Conservation (phyloP, 2,888 invertebrate genomes). For the Operophtera brumata region DNA sequence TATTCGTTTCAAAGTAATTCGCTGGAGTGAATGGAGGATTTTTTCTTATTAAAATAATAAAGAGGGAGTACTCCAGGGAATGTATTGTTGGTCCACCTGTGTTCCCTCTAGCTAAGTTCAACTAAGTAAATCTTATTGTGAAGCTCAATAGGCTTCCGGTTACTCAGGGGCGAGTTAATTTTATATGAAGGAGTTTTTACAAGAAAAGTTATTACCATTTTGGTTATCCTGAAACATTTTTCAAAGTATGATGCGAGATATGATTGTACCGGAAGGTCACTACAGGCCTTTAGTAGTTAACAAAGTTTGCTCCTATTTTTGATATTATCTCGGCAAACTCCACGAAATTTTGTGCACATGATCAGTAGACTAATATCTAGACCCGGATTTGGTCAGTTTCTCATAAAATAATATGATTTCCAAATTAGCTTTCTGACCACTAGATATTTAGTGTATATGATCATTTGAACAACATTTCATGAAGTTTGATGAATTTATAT, state of each 20-base stretch:
- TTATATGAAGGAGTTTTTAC: slow-evolving; percentile 58
- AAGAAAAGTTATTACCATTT: background rate
- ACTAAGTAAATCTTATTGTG: slow-evolving; percentile 73
- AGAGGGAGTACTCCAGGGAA: slow-evolving; percentile 44
- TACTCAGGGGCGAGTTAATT: slow-evolving; percentile 64
- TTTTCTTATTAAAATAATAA: slow-evolving; percentile 77
- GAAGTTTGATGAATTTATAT: too few species aligned
- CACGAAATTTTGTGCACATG: too few species aligned
- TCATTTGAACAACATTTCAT: background rate
- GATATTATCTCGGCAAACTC: too few species aligned
- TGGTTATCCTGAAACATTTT: background rate
- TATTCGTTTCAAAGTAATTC: slow-evolving; percentile 75
- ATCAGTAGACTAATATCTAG: too few species aligned
- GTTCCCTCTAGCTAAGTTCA: slow-evolving; percentile 61
- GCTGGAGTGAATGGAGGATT: slow-evolving; percentile 55
- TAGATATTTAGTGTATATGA: too few species aligned
- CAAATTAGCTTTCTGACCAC: too few species aligned
- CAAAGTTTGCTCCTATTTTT: too few species aligned
- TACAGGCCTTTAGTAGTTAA: too few species aligned
- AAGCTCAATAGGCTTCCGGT: slow-evolving; percentile 67
- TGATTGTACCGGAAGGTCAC: too few species aligned
- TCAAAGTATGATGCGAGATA: too few species aligned
- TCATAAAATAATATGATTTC: too few species aligned
- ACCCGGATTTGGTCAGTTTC: too few species aligned
- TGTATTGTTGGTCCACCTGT: slow-evolving; percentile 73